A percentile compares a stretch with the other conserved stretches of the same genome.
Evolutionary conservation across 2,888 invertebrate species (phyloP).

Genomic region (Lithophane socia): DNA sequence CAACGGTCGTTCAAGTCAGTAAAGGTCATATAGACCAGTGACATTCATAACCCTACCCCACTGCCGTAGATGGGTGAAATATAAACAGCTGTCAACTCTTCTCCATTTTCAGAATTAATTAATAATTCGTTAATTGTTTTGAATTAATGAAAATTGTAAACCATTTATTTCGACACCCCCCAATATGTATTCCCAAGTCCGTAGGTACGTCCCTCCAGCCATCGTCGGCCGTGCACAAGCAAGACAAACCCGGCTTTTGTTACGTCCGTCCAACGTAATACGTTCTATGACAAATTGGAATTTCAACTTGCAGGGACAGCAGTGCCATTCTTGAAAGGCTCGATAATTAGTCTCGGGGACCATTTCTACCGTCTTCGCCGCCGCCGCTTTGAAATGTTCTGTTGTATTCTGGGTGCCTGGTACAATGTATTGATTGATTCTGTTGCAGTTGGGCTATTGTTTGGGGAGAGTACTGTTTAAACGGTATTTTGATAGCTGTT

Average conservation of each 20-base stretch:
- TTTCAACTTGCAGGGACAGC: conserved; percentile 76
- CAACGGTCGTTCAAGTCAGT: too few relatives aligned
- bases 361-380: conserved; percentile 38
- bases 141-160: neutral
- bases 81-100: too few relatives aligned
- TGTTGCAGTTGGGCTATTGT: conserved; percentile 25
- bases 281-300: conserved; percentile 85
- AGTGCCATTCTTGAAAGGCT: conserved; percentile 66
- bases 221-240: conserved; percentile 29
- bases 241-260: conserved; percentile 73
- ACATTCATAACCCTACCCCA: too few relatives aligned
- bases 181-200: conserved; percentile 23
- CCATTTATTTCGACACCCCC: neutral
- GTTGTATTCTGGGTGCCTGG: conserved; percentile 39
- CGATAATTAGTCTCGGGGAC: conserved; percentile 64
- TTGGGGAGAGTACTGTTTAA: neutral
- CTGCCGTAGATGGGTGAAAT: too few relatives aligned
- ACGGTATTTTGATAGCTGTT: neutral
- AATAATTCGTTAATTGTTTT: neutral
- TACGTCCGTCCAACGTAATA: conserved; percentile 74
- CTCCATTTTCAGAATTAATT: too few relatives aligned
- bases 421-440: conserved; percentile 48
- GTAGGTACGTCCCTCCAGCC: conserved; percentile 15
- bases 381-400: conserved; percentile 39
- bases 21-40: too few relatives aligned